These are phyloP conservation scores for Rhingia campestris DNA, from an alignment of 2,888 invertebrate genomes.

Conservation along the genomic window DNA sequence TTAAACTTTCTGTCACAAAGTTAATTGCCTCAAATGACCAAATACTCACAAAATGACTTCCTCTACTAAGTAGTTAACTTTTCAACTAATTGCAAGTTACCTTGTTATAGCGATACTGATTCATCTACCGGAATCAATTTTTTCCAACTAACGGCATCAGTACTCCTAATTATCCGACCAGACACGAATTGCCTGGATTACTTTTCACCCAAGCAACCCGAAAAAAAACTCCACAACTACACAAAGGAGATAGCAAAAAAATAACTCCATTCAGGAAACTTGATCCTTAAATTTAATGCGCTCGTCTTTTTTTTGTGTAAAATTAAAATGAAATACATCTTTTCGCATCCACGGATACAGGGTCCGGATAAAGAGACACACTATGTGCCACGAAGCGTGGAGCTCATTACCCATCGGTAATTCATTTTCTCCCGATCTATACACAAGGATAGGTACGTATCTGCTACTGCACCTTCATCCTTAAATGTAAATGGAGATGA, in stretches of 20 bases:
- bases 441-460: constrained; percentile 1
- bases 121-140: constrained; percentile 42
- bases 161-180: constrained; percentile 69
- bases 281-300: constrained; percentile 68
- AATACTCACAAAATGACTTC: constrained; percentile 29
- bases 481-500: constrained; percentile 57
- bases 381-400: constrained; percentile 59
- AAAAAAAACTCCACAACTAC: neutral
- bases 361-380: constrained; percentile 60
- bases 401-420: constrained; percentile 72
- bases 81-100: constrained; percentile 54
- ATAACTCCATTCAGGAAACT: constrained; percentile 59
- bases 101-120: constrained; percentile 47
- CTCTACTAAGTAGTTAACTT: constrained; percentile 26
- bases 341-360: constrained; percentile 63
- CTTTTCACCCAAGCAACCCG: constrained; percentile 24
- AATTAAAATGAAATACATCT: constrained; percentile 69
- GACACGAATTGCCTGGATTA: constrained; percentile 66
- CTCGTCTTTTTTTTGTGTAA: constrained; percentile 24
- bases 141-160: constrained; percentile 9
- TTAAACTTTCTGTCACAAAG: constrained; percentile 13
- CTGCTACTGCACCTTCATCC: constrained; percentile 34
- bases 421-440: constrained; percentile 68
- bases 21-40: constrained; percentile 41
- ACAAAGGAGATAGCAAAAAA: constrained; percentile 29